phyloP scores from a whole-genome alignment of 2,113 vertebrate genomes.

The Equus przewalskii region DNA sequence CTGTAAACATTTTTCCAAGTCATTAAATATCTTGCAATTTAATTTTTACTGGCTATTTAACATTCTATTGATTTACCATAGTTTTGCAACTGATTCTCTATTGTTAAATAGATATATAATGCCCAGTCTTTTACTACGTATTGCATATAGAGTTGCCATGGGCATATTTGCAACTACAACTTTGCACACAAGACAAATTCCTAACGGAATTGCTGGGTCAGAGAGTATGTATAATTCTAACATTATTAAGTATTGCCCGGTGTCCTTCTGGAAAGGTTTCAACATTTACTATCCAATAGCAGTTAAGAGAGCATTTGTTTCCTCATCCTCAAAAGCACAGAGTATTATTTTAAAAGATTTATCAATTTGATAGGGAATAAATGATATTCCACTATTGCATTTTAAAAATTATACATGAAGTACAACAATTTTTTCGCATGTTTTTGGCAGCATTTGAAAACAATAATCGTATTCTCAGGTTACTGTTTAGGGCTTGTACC shows the following conservation, averaged over 20 bases:
- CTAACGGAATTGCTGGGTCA: neutral
- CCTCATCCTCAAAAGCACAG: neutral
- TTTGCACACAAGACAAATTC: neutral
- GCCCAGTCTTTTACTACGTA: neutral
- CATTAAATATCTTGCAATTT: neutral
- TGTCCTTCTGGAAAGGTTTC: neutral
- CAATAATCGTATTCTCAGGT: neutral
- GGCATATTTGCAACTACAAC: neutral
- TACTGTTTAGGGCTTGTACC: neutral
- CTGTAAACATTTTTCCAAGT: neutral
- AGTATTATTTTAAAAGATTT: conserved; percentile 15
- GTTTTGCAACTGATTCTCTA: neutral
- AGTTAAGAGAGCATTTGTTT: neutral
- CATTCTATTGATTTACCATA: neutral
- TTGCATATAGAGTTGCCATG: neutral
- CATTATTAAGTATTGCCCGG: neutral
- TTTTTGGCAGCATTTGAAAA: neutral
- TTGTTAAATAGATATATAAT: neutral
- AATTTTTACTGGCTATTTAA: conserved; percentile 25
- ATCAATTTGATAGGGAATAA: neutral
- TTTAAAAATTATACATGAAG: conserved; percentile 9
- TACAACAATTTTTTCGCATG: neutral
- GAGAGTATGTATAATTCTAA: neutral
- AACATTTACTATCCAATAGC: neutral
- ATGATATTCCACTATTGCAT: neutral